Base-by-base conservation (phyloP, 1,140 invertebrate genomes). In the Diabrotica virgifera region DNA sequence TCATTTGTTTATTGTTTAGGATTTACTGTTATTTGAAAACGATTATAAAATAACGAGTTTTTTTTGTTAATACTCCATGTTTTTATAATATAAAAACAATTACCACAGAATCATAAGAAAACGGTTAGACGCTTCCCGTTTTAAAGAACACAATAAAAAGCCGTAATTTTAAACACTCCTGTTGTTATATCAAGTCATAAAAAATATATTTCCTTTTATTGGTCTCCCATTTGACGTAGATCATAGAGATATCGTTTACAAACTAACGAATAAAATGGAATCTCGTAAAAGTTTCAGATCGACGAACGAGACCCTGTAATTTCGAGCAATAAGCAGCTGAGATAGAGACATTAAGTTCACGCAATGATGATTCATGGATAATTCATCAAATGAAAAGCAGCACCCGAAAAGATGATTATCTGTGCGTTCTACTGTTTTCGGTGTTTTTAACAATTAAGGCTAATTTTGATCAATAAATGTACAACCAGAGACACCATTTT, bases 311-410 rank as follows among this genome's bases (percentile, higher is more conserved):
- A 59, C 61, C 60, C 60, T 67, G 55, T 67, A 67, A 67, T 67
- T 67, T 67, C 14, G 50, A 12, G 59, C 10, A 57, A 53, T 56
- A 52, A 63, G 65, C 65, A 60, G 65, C 50, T 36, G 12, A 67
- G 65, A 67, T 67, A 67, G 58, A 67, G 65, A 63, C 65, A 67
- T 67, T 59, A 67, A 67, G 38, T 52, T 60, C 46, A 62, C 53
- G 58, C 57, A 63, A 59, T 35, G 55, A 58, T 46, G 40, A 46
- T 8, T 46, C 40, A 46, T 46, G 40, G 40, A 46, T 46, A 46
- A 46, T 46, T 46, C 40, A 46, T 46, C 6, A 46, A 46, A 46
- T 46, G 11, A 46, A 46, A 46, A 46, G 40, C 6, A 46, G 6
- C 40, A 46, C 40, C 6, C 40, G 11, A 11, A 46, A 46, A 46